Evolutionary conservation across 2,888 invertebrate genomes (phyloP).

Genomic region (Hofmannophila pseudospretella): DNA sequence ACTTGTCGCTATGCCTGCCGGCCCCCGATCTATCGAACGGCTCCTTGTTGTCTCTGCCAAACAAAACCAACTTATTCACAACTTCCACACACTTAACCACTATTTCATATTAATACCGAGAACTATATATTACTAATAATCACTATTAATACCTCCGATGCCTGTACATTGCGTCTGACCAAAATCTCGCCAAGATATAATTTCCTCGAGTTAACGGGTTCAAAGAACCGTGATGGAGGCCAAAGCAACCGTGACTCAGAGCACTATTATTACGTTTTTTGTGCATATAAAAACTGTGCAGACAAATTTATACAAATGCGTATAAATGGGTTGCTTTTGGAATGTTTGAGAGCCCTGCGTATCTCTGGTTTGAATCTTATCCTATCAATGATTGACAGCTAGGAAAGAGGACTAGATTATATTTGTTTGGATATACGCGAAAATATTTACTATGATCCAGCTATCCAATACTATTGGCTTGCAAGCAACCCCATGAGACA

Average conservation of each 20-base stretch:
- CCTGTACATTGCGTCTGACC: slow-evolving; percentile 51
- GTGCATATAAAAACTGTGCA: slow-evolving; percentile 36
- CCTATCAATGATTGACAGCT: slow-evolving; percentile 1
- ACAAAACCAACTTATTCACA: too few relatives aligned
- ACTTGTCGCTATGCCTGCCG: slow-evolving; percentile 62
- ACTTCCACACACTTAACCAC: slow-evolving; percentile 14
- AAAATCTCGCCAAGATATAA: slow-evolving; percentile 23
- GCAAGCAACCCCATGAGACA: too few relatives aligned
- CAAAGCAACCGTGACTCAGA: slow-evolving; percentile 55
- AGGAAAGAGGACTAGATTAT: not conserved
- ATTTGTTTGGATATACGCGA: not conserved
- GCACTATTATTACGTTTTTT: slow-evolving; percentile 54
- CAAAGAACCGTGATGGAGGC: slow-evolving; percentile 63
- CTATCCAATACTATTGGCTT: too few relatives aligned
- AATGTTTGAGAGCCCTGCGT: too few relatives aligned
- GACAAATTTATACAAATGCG: not conserved
- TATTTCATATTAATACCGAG: not conserved
- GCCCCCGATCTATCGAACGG: slow-evolving; percentile 59
- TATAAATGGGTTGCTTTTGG: not conserved
- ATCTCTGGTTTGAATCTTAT: not conserved
- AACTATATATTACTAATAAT: not conserved
- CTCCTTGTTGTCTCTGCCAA: slow-evolving; percentile 54
- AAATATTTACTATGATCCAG: slow-evolving; percentile 5
- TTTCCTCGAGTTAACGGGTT: slow-evolving; percentile 34
- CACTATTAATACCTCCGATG: slow-evolving; percentile 4